These are phyloP conservation scores for Merluccius polli DNA, from an alignment of 2,797 vertebrate genomes.

Conservation along the genomic window DNA sequence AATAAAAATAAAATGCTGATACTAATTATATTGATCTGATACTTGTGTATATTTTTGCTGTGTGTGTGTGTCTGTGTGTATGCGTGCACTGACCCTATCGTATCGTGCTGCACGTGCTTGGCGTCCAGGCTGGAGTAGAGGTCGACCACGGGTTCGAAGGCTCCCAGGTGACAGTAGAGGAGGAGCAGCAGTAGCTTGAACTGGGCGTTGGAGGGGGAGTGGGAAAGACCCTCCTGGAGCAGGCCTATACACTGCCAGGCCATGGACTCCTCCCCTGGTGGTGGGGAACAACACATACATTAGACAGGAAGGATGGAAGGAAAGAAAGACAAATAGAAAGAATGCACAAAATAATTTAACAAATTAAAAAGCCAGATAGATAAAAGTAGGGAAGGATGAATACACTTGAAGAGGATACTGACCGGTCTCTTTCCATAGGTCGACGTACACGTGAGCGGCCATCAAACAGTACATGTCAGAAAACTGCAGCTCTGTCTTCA, in stretches of 20 bases:
- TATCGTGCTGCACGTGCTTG: slow-evolving; percentile 97
- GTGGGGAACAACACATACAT: background rate
- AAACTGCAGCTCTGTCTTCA: slow-evolving; percentile 96
- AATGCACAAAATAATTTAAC: background rate
- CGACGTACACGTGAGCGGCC: slow-evolving; percentile 89
- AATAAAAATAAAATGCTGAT: background rate
- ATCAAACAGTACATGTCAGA: slow-evolving; percentile 97
- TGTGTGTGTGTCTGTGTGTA: background rate
- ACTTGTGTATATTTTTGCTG: no score
- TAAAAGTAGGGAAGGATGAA: background rate
- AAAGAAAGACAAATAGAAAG: background rate
- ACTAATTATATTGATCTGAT: background rate
- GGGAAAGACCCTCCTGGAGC: slow-evolving; percentile 85
- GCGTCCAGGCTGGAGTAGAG: slow-evolving; percentile 95
- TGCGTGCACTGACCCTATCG: slow-evolving; percentile 84
- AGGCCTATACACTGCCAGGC: slow-evolving; percentile 85
- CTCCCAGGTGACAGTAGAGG: slow-evolving; percentile 90
- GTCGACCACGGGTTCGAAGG: slow-evolving; percentile 93
- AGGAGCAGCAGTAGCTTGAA: slow-evolving; percentile 96
- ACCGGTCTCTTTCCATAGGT: slow-evolving; percentile 90
- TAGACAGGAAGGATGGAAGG: background rate
- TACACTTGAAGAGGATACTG: slow-evolving; percentile 26
- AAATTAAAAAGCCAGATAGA: background rate
- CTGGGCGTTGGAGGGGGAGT: slow-evolving; percentile 92
- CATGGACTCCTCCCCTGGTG: slow-evolving; percentile 81